phyloP scores from a whole-genome alignment of 2,888 invertebrate genomes.

The Tanypteryx hageni region DNA sequence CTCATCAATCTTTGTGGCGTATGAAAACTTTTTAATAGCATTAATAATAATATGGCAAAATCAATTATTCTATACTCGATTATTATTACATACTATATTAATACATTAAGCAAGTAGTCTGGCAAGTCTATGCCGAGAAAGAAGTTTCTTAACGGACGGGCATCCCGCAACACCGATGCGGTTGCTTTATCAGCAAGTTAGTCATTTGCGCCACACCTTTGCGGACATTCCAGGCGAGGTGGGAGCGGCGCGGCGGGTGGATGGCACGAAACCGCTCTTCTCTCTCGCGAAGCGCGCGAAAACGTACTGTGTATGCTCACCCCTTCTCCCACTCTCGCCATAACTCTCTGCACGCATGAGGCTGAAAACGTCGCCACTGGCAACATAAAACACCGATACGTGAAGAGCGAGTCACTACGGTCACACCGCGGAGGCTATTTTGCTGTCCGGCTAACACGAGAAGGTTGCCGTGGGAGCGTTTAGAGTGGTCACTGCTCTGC shows the following conservation, averaged over 20 bases:
- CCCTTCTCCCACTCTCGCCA: neutral
- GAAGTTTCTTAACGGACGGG: neutral
- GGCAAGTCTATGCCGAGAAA: too few species aligned
- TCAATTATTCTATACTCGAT: too few species aligned
- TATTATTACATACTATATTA: too few species aligned
- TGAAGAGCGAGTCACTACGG: slow-evolving; percentile 6
- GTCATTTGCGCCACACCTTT: slow-evolving; percentile 45
- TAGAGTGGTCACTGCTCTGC: too few species aligned
- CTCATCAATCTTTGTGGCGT: too few species aligned
- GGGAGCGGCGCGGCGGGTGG: slow-evolving; percentile 1
- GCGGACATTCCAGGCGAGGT: slow-evolving; percentile 45
- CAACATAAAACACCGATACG: neutral
- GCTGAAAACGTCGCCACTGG: neutral
- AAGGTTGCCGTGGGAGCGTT: neutral
- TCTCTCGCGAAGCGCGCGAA: neutral
- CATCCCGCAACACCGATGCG: neutral
- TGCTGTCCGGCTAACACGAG: neutral
- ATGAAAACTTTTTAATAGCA: too few species aligned
- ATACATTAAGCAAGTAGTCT: too few species aligned
- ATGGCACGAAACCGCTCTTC: neutral
- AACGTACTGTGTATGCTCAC: neutral
- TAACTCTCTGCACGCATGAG: neutral
- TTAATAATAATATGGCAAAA: too few species aligned
- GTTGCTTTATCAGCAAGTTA: slow-evolving; percentile 13
- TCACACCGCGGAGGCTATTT: neutral